A percentile compares a stretch with the other conserved stretches of the same genome.
These are phyloP conservation scores for Serrognathus titanus DNA, from an alignment of 2,888 invertebrate genomes.

Conservation along the genomic window DNA sequence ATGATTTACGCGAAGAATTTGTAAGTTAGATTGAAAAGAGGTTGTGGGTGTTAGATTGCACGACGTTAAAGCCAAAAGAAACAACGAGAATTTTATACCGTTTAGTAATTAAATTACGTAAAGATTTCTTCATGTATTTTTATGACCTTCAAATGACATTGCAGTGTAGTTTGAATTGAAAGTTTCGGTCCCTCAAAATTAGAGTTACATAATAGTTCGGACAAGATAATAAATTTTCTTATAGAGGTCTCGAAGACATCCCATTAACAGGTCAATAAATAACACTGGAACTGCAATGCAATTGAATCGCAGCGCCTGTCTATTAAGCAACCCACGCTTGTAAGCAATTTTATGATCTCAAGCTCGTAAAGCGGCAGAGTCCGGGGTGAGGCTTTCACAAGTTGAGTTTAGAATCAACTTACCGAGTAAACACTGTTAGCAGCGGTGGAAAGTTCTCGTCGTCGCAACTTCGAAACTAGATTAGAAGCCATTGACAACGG, in stretches of 20 bases:
- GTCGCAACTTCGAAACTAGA: slow-evolving; percentile 20
- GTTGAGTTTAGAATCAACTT: slow-evolving; percentile 15
- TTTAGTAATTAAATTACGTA: no score
- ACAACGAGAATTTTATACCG: no score
- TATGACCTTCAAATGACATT: slow-evolving; percentile 1
- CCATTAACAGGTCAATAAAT: slow-evolving; percentile 23
- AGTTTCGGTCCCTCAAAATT: neutral
- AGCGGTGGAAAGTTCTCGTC: slow-evolving; percentile 12
- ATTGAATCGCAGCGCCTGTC: slow-evolving; percentile 17
- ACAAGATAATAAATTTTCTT: slow-evolving; percentile 19
- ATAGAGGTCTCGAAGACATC: slow-evolving; percentile 15
- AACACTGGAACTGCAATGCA: slow-evolving; percentile 20
- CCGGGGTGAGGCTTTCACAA: neutral
- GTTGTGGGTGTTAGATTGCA: no score
- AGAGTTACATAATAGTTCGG: slow-evolving; percentile 11
- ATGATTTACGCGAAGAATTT: no score
- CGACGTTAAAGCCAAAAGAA: no score
- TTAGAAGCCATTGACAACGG: slow-evolving; percentile 21
- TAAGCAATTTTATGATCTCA: slow-evolving; percentile 17
- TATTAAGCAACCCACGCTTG: slow-evolving; percentile 17
- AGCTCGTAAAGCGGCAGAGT: slow-evolving; percentile 16
- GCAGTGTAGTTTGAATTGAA: neutral
- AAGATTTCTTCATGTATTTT: neutral
- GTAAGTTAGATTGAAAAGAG: no score
- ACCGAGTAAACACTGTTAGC: slow-evolving; percentile 23